phyloP scores from a whole-genome alignment of 2,888 invertebrate genomes.

The Amphipoea oculea region DNA sequence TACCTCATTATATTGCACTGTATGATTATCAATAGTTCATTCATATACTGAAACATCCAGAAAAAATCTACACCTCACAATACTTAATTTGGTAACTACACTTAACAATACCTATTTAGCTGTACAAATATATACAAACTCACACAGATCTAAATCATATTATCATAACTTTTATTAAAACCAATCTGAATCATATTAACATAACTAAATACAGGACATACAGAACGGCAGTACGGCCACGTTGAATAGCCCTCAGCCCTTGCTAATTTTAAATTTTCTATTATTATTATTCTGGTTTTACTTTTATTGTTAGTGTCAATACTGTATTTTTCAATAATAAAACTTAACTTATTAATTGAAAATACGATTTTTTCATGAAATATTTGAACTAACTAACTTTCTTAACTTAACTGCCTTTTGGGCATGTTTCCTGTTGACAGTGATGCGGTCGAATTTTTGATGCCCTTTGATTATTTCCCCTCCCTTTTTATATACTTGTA shows the following conservation, averaged over 20 bases:
- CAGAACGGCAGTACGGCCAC: background rate
- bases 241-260: background rate
- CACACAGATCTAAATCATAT: background rate
- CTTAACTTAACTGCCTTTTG: background rate
- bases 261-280: too few species aligned
- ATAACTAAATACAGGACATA: background rate
- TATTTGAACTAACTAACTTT: background rate
- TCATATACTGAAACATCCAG: constrained; percentile 19
- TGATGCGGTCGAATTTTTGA: too few species aligned
- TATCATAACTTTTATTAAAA: background rate
- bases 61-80: background rate
- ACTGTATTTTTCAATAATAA: background rate
- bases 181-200: background rate
- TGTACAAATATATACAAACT: background rate
- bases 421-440: too few species aligned
- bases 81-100: constrained; percentile 4
- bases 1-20: too few species aligned
- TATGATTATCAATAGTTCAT: background rate
- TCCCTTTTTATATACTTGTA: too few species aligned
- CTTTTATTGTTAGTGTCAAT: background rate
- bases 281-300: background rate
- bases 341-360: background rate
- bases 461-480: too few species aligned
- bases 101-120: background rate
- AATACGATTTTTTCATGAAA: background rate